Conservation (phyloP, 1,140 invertebrate species). For the Leptinotarsa texana region DNA sequence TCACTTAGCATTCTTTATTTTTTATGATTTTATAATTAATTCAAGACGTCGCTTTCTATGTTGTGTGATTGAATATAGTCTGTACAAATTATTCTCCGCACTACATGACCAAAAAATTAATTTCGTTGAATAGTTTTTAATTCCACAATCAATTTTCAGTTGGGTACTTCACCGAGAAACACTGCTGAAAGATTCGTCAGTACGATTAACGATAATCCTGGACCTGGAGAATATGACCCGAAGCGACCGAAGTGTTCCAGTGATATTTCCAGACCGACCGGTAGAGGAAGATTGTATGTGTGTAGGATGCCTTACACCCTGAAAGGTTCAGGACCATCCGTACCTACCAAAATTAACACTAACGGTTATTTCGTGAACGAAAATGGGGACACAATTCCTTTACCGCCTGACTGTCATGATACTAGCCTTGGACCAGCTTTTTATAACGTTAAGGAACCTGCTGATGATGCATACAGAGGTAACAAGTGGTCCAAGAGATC, state of each 20-base stretch:
- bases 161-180: conserved; percentile 38
- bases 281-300: conserved; percentile 39
- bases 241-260: conserved; percentile 27
- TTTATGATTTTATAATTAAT: too few relatives aligned
- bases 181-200: conserved; percentile 32
- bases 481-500: conserved; percentile 32
- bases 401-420: conserved; percentile 29
- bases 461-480: conserved; percentile 27
- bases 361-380: conserved; percentile 45
- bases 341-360: conserved; percentile 44
- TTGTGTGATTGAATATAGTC: too few relatives aligned
- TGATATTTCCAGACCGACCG: conserved; percentile 15
- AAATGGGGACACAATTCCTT: conserved; percentile 36
- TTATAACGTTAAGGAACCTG: conserved; percentile 34
- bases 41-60: too few relatives aligned
- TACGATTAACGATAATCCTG: conserved; percentile 24
- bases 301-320: conserved; percentile 39
- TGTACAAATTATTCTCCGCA: too few relatives aligned
- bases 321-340: conserved; percentile 38
- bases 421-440: conserved; percentile 35
- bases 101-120: too few relatives aligned
- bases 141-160: background rate
- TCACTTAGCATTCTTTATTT: too few relatives aligned
- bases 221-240: conserved; percentile 35
- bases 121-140: too few relatives aligned